These are phyloP conservation scores for Lepidurus couesii DNA, from an alignment of 1,140 invertebrate species.

Conservation along the genomic window DNA sequence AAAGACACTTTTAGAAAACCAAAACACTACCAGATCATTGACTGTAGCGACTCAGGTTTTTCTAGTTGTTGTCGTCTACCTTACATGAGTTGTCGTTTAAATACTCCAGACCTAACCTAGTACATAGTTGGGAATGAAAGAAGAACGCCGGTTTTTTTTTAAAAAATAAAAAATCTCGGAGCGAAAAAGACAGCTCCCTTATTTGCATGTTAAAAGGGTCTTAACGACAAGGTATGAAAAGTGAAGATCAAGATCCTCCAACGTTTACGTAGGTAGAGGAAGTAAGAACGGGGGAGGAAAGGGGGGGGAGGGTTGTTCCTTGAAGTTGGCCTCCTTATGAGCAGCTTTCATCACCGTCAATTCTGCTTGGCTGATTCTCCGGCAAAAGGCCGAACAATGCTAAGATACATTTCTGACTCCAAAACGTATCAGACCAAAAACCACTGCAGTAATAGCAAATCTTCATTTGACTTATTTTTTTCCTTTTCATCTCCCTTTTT, in stretches of 20 bases:
- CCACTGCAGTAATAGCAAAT: no score
- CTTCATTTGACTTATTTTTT: no score
- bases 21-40: no score
- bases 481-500: no score
- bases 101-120: not conserved
- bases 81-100: not conserved
- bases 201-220: slow-evolving; percentile 15
- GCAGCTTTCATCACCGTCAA: not conserved
- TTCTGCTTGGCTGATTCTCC: slow-evolving; percentile 4
- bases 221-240: slow-evolving; percentile 12
- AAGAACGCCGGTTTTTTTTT: not conserved
- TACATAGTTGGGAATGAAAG: not conserved
- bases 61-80: no score
- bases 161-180: not conserved
- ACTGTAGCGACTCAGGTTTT: no score
- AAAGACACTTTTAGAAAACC: no score
- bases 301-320: not conserved
- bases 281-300: no score
- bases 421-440: no score
- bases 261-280: slow-evolving; percentile 1
- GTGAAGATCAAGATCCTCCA: not conserved
- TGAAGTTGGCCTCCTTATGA: not conserved
- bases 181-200: not conserved
- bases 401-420: no score
- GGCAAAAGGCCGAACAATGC: no score